phyloP scores from a whole-genome alignment of 2,113 vertebrate genomes.

The Penelope pileata region DNA sequence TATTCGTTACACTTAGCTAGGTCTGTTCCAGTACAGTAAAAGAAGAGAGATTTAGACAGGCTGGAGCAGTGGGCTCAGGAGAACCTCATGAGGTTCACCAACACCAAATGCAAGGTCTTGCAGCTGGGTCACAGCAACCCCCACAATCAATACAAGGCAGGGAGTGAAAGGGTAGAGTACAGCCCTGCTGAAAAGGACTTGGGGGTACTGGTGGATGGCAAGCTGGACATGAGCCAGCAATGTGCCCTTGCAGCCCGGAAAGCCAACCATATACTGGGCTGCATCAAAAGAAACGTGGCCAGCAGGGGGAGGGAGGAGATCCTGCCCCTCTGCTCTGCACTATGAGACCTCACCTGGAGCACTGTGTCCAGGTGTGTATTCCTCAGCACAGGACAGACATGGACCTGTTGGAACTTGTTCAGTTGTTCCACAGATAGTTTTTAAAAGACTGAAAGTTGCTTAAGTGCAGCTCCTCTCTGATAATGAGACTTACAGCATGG shows the following conservation, averaged over 20 bases:
- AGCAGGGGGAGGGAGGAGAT: too few relatives aligned
- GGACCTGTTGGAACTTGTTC: neutral
- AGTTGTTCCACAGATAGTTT: neutral
- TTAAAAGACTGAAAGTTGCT: neutral
- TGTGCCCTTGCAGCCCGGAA: too few relatives aligned
- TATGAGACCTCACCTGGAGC: too few relatives aligned
- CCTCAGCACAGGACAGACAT: too few relatives aligned
- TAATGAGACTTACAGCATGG: conserved; percentile 4
- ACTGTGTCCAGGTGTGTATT: too few relatives aligned
- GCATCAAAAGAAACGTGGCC: too few relatives aligned
- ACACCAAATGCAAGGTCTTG: neutral
- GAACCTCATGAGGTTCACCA: neutral
- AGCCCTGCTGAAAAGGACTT: neutral
- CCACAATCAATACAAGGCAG: neutral
- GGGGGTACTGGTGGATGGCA: neutral
- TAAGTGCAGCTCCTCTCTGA: neutral
- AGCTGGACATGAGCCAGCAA: too few relatives aligned
- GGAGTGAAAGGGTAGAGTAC: neutral
- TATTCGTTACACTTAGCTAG: neutral
- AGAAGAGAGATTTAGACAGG: neutral
- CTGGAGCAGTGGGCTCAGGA: neutral
- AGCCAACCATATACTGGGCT: too few relatives aligned
- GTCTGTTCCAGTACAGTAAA: neutral
- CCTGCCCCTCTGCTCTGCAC: too few relatives aligned
- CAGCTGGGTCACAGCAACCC: neutral